Evolutionary conservation across 2,888 invertebrate species (phyloP), one percentile per base, ranked within the genome.

Genomic region (Stegana nigrithorax): DNA sequence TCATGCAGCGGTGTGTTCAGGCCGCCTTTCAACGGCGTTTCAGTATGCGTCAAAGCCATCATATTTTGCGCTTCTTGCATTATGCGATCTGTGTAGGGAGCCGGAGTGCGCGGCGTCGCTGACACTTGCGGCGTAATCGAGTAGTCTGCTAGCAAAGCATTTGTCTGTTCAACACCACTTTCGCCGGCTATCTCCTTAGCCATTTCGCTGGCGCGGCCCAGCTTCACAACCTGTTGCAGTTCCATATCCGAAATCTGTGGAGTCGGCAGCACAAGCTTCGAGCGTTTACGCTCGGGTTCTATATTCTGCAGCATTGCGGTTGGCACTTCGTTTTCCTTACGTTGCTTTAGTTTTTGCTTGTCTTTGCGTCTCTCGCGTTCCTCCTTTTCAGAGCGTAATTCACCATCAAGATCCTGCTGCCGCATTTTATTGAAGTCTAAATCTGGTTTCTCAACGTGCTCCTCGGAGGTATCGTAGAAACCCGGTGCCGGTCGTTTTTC

Each of bases 41-140:
- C 98, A 1, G 97, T 97, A 84, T 98, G 97, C 0, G 96, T 96
- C 19, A 99, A 87, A 0, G 98, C 98, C 95, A 99, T 97, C 81
- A 99, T 94, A 83, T 99, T 98, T 86, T 98, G 97, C 0, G 98
- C 98, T 86, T 98, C 98, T 90, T 97, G 92, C 66, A 94, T 88
- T 67, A 93, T 91, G 71, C 90, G 90, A 86, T 97, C 96, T 10
- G 93, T 93, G 60, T 91, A 90, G 3, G 90, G 91, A 1, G 93
- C 92, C 2, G 97, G 96, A 0, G 97, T 97, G 63, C 97, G 89
- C 1, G 97, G 96, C 19, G 92, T 91, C 26, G 90, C 90, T 10
- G 90, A 87, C 57, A 90, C 89, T 69, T 89, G 88, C 1, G 91
- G 91, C 4, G 93, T 90, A 56, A 94, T 91, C 6, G 93, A 93